Conservation (phyloP, 1,140 invertebrate genomes). For the Drosophila bocki region DNA sequence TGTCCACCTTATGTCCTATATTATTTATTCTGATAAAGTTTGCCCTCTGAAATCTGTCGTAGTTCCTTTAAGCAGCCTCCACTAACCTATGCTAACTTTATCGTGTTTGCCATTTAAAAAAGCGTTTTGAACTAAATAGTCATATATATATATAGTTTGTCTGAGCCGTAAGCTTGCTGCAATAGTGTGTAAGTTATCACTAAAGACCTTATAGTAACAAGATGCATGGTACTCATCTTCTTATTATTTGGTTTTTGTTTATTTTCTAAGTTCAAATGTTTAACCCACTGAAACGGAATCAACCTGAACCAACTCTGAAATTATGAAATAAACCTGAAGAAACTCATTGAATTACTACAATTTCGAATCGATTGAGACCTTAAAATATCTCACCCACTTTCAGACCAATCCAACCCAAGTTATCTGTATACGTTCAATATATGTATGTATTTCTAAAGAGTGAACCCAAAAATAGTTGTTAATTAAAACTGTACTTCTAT, state of each 20-base stretch:
- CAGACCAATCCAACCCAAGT: slow-evolving; percentile 23
- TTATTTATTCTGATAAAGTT: slow-evolving; percentile 59
- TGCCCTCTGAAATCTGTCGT: slow-evolving; percentile 6
- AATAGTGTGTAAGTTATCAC: slow-evolving; percentile 28
- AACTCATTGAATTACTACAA: slow-evolving; percentile 23
- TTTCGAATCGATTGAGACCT: slow-evolving; percentile 31
- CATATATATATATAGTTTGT: slow-evolving; percentile 64
- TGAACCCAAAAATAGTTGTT: slow-evolving; percentile 73
- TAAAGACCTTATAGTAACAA: not conserved
- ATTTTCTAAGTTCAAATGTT: slow-evolving; percentile 23
- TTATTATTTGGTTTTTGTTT: slow-evolving; percentile 1
- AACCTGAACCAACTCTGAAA: slow-evolving; percentile 20
- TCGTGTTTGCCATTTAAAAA: slow-evolving; percentile 66
- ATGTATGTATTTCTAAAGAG: slow-evolving; percentile 48
- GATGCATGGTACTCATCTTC: not conserved
- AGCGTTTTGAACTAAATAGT: slow-evolving; percentile 67
- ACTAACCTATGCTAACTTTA: slow-evolving; percentile 37
- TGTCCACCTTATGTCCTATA: slow-evolving; percentile 34
- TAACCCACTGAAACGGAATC: slow-evolving; percentile 15
- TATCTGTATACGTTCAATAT: slow-evolving; percentile 44
- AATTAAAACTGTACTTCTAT: slow-evolving; percentile 41
- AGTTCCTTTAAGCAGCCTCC: slow-evolving; percentile 32
- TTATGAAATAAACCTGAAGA: slow-evolving; percentile 29
- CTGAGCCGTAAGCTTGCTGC: slow-evolving; percentile 63
- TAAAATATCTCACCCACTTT: slow-evolving; percentile 42